These are phyloP conservation scores for Mystacides longicornis DNA, from an alignment of 2,888 invertebrate genomes.

Conservation along the genomic window DNA sequence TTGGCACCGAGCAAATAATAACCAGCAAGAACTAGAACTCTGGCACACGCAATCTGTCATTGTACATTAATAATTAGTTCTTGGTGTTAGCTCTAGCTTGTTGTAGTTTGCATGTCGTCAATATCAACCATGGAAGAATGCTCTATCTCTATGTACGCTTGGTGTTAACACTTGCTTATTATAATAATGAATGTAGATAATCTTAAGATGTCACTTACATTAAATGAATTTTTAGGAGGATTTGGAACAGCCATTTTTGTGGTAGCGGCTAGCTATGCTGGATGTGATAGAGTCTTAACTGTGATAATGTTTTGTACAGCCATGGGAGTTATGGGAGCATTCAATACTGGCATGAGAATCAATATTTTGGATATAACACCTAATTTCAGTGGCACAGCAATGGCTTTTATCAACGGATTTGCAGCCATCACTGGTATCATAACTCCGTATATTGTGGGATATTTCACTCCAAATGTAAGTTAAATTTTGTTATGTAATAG, in stretches of 20 bases:
- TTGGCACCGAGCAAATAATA: too few relatives aligned
- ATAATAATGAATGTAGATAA: too few relatives aligned
- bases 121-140: too few relatives aligned
- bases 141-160: too few relatives aligned
- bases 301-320: conserved; percentile 52
- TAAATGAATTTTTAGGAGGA: conserved; percentile 50
- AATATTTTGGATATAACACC: conserved; percentile 58
- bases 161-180: too few relatives aligned
- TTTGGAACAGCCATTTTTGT: conserved; percentile 55
- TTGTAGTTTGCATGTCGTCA: too few relatives aligned
- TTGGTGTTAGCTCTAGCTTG: too few relatives aligned
- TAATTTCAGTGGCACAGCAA: conserved; percentile 56
- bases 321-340: conserved; percentile 62
- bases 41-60: too few relatives aligned
- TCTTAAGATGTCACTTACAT: too few relatives aligned
- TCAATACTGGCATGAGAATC: conserved; percentile 60
- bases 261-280: conserved; percentile 55
- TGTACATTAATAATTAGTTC: too few relatives aligned
- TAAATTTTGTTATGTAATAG: conserved; percentile 26
- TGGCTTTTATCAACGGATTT: conserved; percentile 56
- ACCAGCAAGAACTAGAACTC: too few relatives aligned
- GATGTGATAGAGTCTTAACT: conserved; percentile 44
- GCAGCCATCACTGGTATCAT: conserved; percentile 56
- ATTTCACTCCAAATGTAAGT: conserved; percentile 54
- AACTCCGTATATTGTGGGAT: conserved; percentile 52